Percentiles rank a stretch among this genome's conserved stretches.
phyloP scores from a whole-genome alignment of 2,888 invertebrate species.

The Tenodera sinensis region DNA sequence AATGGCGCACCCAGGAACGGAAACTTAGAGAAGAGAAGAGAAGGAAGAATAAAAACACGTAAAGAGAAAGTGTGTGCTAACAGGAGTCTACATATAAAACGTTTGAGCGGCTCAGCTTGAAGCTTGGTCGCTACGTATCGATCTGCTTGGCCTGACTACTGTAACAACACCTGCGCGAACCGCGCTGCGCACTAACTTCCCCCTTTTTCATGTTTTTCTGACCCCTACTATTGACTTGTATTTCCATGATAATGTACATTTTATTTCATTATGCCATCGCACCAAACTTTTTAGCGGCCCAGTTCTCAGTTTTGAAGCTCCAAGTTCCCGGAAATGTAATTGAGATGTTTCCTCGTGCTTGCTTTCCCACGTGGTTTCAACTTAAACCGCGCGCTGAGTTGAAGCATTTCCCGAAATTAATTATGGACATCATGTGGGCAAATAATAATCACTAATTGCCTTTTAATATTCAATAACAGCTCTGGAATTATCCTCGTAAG shows the following conservation, averaged over 20 bases:
- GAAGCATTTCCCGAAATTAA: not conserved
- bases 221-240: not conserved
- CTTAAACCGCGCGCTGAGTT: not conserved
- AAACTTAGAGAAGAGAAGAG: not conserved
- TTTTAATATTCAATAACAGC: no score
- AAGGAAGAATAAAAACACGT: not conserved
- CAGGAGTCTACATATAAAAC: slow-evolving; percentile 23
- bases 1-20: not conserved
- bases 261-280: not conserved
- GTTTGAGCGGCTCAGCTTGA: slow-evolving; percentile 28
- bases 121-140: slow-evolving; percentile 1
- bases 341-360: not conserved
- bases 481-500: no score
- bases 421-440: no score
- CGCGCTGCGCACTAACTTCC: not conserved
- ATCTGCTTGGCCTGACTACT: not conserved
- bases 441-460: no score
- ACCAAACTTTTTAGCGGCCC: not conserved
- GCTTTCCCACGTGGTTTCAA: not conserved
- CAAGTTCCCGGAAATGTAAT: not conserved
- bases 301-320: not conserved
- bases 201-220: not conserved
- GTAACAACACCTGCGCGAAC: not conserved
- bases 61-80: slow-evolving; percentile 2
- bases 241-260: not conserved